Percentiles rank a stretch among this genome's conserved stretches.
phyloP scores from a whole-genome alignment of 2,113 vertebrate genomes.

The Oceanites oceanicus region DNA sequence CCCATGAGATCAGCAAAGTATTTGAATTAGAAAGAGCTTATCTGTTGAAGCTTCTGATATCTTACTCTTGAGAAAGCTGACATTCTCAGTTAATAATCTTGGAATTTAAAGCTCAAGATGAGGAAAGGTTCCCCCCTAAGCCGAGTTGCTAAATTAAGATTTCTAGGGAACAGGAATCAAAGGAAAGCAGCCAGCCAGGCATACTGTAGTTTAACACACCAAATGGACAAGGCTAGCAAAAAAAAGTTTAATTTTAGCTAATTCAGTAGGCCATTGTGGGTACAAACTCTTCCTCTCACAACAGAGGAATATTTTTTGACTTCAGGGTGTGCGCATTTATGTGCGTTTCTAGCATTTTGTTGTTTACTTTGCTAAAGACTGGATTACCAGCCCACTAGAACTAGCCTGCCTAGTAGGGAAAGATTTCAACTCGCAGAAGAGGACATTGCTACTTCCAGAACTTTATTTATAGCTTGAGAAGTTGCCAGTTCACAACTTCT shows the following conservation, averaged over 20 bases:
- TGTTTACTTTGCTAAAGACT: neutral
- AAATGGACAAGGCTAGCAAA: neutral
- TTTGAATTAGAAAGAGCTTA: neutral
- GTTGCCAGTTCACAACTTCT: neutral
- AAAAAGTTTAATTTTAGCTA: neutral
- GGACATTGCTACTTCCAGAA: neutral
- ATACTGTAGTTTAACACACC: neutral
- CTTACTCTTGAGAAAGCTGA: neutral
- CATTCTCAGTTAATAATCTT: neutral
- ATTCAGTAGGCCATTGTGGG: neutral
- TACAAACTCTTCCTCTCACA: neutral
- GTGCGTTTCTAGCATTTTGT: neutral
- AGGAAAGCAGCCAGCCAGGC: neutral
- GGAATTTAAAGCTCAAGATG: neutral
- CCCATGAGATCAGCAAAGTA: neutral
- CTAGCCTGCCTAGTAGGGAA: neutral
- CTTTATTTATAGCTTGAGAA: conserved; percentile 13
- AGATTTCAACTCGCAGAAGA: neutral
- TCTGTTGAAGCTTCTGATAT: neutral
- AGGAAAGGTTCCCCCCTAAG: neutral
- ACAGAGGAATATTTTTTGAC: neutral
- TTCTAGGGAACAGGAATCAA: neutral
- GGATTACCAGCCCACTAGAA: neutral
- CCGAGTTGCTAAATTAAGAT: neutral
- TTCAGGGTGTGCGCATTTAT: neutral